Conservation (phyloP, 2,888 invertebrate species). For the Folsomia candida region DNA sequence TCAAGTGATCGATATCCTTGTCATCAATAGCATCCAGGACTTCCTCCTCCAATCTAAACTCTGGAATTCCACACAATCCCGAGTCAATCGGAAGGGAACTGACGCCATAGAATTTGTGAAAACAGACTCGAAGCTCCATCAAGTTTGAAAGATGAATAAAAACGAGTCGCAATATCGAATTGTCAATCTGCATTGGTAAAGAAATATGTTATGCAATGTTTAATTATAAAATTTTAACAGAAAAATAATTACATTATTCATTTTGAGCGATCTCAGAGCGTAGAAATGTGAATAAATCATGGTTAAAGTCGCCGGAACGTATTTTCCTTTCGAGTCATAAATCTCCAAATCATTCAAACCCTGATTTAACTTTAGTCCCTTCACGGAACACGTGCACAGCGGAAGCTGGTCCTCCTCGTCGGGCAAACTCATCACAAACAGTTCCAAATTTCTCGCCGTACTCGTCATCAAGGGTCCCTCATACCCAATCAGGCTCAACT, state of each 20-base stretch:
- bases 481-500: constrained; percentile 32
- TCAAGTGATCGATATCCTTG: constrained; percentile 23
- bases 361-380: constrained; percentile 11
- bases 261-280: constrained; percentile 21
- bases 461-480: constrained; percentile 29
- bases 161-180: constrained; percentile 24
- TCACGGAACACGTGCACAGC: background rate
- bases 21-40: constrained; percentile 30
- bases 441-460: constrained; percentile 18
- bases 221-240: no score
- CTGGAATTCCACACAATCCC: constrained; percentile 28
- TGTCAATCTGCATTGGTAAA: no score
- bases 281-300: constrained; percentile 18
- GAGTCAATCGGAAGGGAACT: constrained; percentile 24
- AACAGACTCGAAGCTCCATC: constrained; percentile 27
- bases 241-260: no score
- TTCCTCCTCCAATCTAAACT: constrained; percentile 27
- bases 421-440: constrained; percentile 32
- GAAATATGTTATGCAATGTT: no score
- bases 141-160: constrained; percentile 22
- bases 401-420: constrained; percentile 9
- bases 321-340: constrained; percentile 31
- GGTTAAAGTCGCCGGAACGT: constrained; percentile 19
- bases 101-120: constrained; percentile 36
- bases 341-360: constrained; percentile 29